Evolutionary conservation across 2,888 invertebrate species (phyloP).

Genomic region (Metalampra italica): DNA sequence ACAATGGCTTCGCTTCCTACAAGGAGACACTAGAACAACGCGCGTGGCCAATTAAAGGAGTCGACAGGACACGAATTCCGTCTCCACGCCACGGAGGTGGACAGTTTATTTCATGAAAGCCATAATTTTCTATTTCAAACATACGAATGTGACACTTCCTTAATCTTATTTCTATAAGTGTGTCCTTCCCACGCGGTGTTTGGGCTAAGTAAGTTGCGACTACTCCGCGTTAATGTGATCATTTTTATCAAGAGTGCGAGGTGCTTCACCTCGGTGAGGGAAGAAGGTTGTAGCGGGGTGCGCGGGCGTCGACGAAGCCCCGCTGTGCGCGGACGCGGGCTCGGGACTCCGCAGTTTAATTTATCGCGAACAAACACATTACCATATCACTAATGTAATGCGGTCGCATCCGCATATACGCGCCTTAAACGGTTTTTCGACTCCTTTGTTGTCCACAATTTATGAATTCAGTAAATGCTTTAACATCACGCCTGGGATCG

Average conservation of each 20-base stretch:
- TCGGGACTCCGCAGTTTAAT: slow-evolving; percentile 59
- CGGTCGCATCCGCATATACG: slow-evolving; percentile 64
- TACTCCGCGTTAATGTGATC: slow-evolving; percentile 31
- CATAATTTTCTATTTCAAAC: slow-evolving; percentile 56
- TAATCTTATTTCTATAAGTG: slow-evolving; percentile 32
- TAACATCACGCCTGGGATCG: slow-evolving; percentile 56
- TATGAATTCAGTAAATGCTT: slow-evolving; percentile 66
- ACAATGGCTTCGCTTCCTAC: slow-evolving; percentile 39
- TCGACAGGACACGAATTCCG: slow-evolving; percentile 54
- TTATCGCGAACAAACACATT: slow-evolving; percentile 75
- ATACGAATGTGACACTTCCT: slow-evolving; percentile 38
- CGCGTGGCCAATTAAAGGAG: slow-evolving; percentile 59
- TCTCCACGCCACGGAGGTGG: slow-evolving; percentile 43
- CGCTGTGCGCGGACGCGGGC: slow-evolving; percentile 55
- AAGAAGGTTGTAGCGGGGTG: slow-evolving; percentile 33
- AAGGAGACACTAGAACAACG: slow-evolving; percentile 48
- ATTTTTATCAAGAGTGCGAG: slow-evolving; percentile 60
- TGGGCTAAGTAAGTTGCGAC: slow-evolving; percentile 1
- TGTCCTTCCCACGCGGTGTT: slow-evolving; percentile 37
- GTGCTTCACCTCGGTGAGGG: slow-evolving; percentile 55
- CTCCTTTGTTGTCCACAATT: slow-evolving; percentile 71
- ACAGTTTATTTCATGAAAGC: slow-evolving; percentile 49
- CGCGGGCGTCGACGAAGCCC: slow-evolving; percentile 58
- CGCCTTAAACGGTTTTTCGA: slow-evolving; percentile 72
- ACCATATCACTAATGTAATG: slow-evolving; percentile 76